These are phyloP conservation scores for Neodontobutis hainanensis DNA, from an alignment of 2,113 vertebrate genomes.

Conservation along the genomic window DNA sequence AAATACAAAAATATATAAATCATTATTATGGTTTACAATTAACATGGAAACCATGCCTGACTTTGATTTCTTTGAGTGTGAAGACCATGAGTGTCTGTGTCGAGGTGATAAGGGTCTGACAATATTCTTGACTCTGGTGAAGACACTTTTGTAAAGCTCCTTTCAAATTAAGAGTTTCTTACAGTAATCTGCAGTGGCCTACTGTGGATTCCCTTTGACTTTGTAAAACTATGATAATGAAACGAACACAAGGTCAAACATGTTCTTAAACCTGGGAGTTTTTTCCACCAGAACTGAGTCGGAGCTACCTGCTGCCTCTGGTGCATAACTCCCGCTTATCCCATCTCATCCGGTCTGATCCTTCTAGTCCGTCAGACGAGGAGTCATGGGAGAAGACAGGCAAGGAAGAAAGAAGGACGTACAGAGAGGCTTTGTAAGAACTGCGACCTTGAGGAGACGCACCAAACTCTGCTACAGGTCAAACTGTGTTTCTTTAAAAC, in stretches of 20 bases:
- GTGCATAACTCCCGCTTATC: constrained; percentile 7
- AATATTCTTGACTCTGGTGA: constrained; percentile 2
- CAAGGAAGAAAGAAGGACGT: constrained; percentile 1
- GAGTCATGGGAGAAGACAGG: background rate
- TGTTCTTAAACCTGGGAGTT: background rate
- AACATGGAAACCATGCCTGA: constrained; percentile 17
- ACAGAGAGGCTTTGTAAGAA: constrained; percentile 11
- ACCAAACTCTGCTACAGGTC: constrained; percentile 8
- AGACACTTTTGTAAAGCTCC: constrained; percentile 2
- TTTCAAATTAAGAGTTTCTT: background rate
- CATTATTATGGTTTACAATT: constrained; percentile 5
- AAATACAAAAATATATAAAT: background rate
- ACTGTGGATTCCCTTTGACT: background rate
- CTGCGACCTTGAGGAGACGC: constrained; percentile 31
- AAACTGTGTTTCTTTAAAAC: background rate
- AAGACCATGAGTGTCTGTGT: constrained; percentile 4
- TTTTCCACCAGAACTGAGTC: background rate
- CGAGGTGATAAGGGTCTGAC: constrained; percentile 12
- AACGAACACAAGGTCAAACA: background rate
- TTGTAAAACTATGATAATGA: background rate
- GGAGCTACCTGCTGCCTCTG: background rate
- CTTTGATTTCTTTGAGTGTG: background rate
- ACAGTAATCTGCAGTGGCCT: background rate
- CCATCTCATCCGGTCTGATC: constrained; percentile 22
- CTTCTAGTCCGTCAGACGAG: constrained; percentile 11